Conservation (phyloP, 2,113 vertebrate species). For the Reinhardtius hippoglossoides region DNA sequence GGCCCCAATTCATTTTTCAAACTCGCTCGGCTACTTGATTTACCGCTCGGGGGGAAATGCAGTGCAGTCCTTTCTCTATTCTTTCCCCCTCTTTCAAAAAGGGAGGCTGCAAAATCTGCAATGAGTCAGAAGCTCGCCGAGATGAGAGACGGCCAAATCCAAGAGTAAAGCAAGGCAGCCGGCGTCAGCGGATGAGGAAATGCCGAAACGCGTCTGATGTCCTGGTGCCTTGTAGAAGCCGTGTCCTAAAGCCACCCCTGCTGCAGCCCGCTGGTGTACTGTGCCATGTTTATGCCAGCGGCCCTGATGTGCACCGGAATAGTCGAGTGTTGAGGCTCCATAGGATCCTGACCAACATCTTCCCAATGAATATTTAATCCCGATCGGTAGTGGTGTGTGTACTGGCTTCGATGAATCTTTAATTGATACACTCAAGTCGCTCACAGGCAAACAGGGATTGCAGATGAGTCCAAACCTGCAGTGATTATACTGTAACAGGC, state of each 20-base stretch:
- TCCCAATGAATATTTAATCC: slow-evolving; percentile 75
- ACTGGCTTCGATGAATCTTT: slow-evolving; percentile 65
- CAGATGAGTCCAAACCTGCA: slow-evolving; percentile 64
- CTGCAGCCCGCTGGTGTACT: slow-evolving; percentile 22
- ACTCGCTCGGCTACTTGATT: slow-evolving; percentile 52
- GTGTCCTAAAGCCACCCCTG: slow-evolving; percentile 51
- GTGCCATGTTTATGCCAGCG: slow-evolving; percentile 19
- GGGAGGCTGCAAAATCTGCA: slow-evolving; percentile 19
- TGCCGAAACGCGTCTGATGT: slow-evolving; percentile 8
- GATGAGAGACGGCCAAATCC: slow-evolving; percentile 29
- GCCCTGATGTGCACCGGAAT: slow-evolving; percentile 7
- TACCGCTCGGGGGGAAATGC: slow-evolving; percentile 46
- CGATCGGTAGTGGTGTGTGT: slow-evolving; percentile 48
- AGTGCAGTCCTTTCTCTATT: slow-evolving; percentile 24
- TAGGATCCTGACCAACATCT: slow-evolving; percentile 63
- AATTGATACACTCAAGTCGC: slow-evolving; percentile 68
- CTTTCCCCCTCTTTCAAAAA: neutral
- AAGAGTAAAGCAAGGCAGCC: slow-evolving; percentile 19
- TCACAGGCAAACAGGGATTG: slow-evolving; percentile 52
- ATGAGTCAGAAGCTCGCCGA: slow-evolving; percentile 36
- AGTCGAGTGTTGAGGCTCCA: slow-evolving; percentile 50
- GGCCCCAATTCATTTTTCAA: slow-evolving; percentile 73
- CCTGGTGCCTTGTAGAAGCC: slow-evolving; percentile 12
- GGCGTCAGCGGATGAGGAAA: neutral
- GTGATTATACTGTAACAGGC: slow-evolving; percentile 60